Evolutionary conservation across 2,113 vertebrate genomes (phyloP).

Genomic region (Rousettus leschenaultii): DNA sequence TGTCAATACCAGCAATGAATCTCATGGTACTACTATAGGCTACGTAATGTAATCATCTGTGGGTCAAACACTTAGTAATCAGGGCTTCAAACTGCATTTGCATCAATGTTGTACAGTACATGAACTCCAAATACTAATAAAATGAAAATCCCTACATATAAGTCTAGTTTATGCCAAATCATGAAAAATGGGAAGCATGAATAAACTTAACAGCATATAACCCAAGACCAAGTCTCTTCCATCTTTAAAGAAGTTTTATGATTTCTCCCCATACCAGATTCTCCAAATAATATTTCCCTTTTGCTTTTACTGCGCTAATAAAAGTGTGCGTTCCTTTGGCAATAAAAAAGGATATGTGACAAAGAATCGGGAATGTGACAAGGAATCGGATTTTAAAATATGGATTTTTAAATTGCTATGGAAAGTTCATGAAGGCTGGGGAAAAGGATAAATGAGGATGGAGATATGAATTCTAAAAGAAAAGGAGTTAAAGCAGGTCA

Average conservation of each 20-base stretch:
- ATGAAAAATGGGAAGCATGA: neutral
- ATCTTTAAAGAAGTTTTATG: neutral
- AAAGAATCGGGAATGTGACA: neutral
- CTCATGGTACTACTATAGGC: neutral
- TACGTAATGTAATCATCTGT: neutral
- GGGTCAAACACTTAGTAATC: neutral
- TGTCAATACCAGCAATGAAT: neutral
- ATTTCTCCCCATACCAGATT: neutral
- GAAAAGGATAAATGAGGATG: neutral
- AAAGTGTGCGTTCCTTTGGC: neutral
- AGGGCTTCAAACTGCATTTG: neutral
- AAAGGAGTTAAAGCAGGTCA: neutral
- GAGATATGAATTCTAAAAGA: neutral
- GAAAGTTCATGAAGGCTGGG: neutral
- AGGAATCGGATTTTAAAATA: neutral
- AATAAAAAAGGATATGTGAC: neutral
- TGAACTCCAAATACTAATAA: neutral
- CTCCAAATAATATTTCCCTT: constrained; percentile 29
- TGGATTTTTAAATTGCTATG: neutral
- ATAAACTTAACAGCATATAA: neutral
- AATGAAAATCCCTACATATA: neutral
- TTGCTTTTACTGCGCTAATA: neutral
- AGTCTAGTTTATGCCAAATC: neutral
- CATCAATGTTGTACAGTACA: neutral
- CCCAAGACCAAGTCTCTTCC: neutral